Evolutionary conservation across 2,888 invertebrate genomes (phyloP).

Genomic region (Zaprionus obscuricornis): DNA sequence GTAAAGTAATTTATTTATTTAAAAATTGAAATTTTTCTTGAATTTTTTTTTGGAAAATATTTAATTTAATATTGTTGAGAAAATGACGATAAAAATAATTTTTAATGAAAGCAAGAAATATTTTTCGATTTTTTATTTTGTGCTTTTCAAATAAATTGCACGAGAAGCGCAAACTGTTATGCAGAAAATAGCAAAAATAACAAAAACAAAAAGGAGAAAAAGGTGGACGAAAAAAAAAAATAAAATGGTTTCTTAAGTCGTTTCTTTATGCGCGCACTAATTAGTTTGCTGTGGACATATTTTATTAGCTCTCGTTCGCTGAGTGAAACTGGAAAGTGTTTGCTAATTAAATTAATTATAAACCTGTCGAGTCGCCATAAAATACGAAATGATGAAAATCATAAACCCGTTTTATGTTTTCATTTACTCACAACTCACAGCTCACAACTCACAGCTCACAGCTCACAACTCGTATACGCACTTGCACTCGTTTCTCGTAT

Average conservation of each 20-base stretch:
- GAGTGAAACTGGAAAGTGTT: constrained; percentile 7
- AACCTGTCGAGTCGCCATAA: constrained; percentile 35
- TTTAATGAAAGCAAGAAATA: too few relatives aligned
- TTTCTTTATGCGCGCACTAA: constrained; percentile 40
- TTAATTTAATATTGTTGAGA: too few relatives aligned
- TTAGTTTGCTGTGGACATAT: constrained; percentile 50
- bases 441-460: constrained; percentile 15
- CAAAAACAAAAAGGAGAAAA: constrained; percentile 8
- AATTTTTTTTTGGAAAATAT: too few relatives aligned
- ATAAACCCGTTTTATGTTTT: constrained; percentile 69
- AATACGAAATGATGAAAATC: constrained; percentile 40
- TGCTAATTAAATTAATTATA: constrained; percentile 64
- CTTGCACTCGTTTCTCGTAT: too few relatives aligned
- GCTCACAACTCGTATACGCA: constrained; percentile 36
- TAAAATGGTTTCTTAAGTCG: neutral
- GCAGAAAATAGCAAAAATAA: too few relatives aligned
- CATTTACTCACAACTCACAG: constrained; percentile 49
- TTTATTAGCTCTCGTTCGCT: constrained; percentile 46
- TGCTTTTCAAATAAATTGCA: too few relatives aligned
- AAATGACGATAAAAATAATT: too few relatives aligned
- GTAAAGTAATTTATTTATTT: too few relatives aligned
- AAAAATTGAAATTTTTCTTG: too few relatives aligned
- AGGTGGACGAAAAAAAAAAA: neutral
- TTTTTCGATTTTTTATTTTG: too few relatives aligned
- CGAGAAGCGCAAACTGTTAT: too few relatives aligned